Evolutionary conservation across 92 coral and sea anemone species (phyloP), one percentile per base, ranked within the genome.

Genomic region (Epizoanthus fatuus): DNA sequence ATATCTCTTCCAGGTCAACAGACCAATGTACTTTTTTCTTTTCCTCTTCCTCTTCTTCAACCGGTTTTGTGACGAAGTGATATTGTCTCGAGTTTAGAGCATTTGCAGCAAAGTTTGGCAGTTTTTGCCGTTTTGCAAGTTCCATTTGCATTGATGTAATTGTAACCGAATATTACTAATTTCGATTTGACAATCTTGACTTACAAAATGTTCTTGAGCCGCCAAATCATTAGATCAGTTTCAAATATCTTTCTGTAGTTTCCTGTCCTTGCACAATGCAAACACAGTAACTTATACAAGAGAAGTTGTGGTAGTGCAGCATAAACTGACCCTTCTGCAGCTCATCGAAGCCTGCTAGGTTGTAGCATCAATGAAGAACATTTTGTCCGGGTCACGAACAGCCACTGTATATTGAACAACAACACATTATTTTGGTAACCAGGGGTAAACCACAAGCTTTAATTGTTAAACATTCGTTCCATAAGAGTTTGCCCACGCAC

Each of bases 381-480:
- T 66, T 66, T 66, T n/a, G 71, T 8, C 25, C 37, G 71, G 49
- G 49, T 66, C 71, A 37, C 71, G 71, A 66, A 66, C 49, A 11
- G 13, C 25, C 49, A 42, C 71, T 66, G 71, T 66, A 66, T 37
- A 42, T 66, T 66, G 71, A 66, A 66, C 71, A 66, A 66, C 71
- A 66, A 66, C 71, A 66, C 71, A 66, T 66, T 66, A 66, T 37
- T 66, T 66, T 37, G 71, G 49, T 66, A 66, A 66, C 71, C 47
- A 66, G 71, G 71, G 25, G 25, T 66, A 66, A 64, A 66, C 71
- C 71, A 37, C 71, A 66, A 66, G 71, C 49, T 66, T 66, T 66
- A 66, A 66, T 66, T 66, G 71, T 66, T 66, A 66, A 66, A 66
- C 71, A 66, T 44, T 66, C 71, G 71, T 66, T 66, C 71, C 71